Percentiles rank a stretch among this genome's conserved stretches.
These are phyloP conservation scores for Zele albiditarsus DNA, from an alignment of 2,888 invertebrate genomes.

Conservation along the genomic window DNA sequence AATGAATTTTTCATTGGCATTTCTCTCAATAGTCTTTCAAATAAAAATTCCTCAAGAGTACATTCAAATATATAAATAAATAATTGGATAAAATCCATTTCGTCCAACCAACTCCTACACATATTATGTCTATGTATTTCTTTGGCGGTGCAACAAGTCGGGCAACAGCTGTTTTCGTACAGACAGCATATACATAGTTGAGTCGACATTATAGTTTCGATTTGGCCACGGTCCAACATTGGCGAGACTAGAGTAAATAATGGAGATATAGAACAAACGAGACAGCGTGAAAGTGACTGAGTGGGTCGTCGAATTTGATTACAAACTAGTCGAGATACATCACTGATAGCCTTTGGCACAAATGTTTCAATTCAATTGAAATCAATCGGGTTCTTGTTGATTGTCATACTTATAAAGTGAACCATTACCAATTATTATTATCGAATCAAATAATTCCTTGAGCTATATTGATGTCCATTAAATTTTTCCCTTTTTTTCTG, in stretches of 20 bases:
- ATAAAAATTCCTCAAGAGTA: no score
- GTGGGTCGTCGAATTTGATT: constrained; percentile 19
- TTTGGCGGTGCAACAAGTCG: constrained; percentile 63
- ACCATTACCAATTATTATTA: no score
- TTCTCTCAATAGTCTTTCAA: no score
- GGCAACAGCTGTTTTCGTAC: constrained; percentile 64
- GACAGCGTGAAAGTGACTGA: background rate
- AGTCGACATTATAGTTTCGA: constrained; percentile 25
- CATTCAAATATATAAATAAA: background rate
- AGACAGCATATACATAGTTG: constrained; percentile 44
- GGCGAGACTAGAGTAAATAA: background rate
- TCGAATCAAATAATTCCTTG: no score
- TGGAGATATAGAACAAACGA: background rate
- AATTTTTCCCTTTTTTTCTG: no score
- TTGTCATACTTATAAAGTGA: no score
- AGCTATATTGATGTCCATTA: no score
- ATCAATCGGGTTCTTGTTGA: background rate
- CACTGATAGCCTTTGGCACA: background rate
- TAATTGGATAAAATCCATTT: constrained; percentile 9
- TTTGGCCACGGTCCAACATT: constrained; percentile 34
- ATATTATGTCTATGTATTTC: constrained; percentile 11
- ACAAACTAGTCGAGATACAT: constrained; percentile 8
- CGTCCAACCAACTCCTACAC: background rate
- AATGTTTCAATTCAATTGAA: background rate
- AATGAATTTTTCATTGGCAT: no score